Percentiles rank a stretch among this genome's conserved stretches.
These are phyloP conservation scores for Mylabris phalerata DNA, from an alignment of 1,140 invertebrate genomes.

Conservation along the genomic window DNA sequence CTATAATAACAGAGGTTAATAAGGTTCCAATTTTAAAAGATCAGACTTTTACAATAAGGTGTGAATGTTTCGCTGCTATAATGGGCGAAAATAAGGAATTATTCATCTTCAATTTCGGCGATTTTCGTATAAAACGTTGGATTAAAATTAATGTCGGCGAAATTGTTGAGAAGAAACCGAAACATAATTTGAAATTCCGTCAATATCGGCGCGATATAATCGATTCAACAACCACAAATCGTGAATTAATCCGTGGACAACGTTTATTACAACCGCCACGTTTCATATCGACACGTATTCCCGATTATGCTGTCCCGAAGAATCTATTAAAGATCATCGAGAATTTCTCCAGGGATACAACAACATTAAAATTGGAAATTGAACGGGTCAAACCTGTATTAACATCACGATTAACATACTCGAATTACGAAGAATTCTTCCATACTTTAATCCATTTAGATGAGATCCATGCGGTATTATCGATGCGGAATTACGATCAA, in stretches of 20 bases:
- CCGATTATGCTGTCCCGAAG: constrained; percentile 51
- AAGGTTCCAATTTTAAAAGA: not conserved
- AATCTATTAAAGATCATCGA: constrained; percentile 46
- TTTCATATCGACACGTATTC: constrained; percentile 49
- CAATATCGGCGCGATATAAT: constrained; percentile 6
- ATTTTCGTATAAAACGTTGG: constrained; percentile 50
- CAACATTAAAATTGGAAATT: constrained; percentile 41
- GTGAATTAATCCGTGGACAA: constrained; percentile 43
- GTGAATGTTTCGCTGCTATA: constrained; percentile 45
- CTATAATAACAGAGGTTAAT: not conserved
- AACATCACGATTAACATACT: constrained; percentile 42
- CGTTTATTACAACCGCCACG: constrained; percentile 46
- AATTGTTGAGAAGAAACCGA: not conserved
- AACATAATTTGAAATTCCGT: not conserved
- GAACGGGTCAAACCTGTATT: constrained; percentile 46
- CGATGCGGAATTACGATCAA: constrained; percentile 64
- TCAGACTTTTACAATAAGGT: not conserved
- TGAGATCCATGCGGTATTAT: constrained; percentile 59
- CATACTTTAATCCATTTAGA: constrained; percentile 69
- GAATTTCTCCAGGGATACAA: constrained; percentile 31
- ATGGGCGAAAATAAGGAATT: constrained; percentile 54
- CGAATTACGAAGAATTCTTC: constrained; percentile 60
- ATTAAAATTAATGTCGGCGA: constrained; percentile 44
- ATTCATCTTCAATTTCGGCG: constrained; percentile 50
- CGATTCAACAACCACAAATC: not conserved